Conservation (phyloP, 2,113 vertebrate species). For the Accipiter virgatus region DNA sequence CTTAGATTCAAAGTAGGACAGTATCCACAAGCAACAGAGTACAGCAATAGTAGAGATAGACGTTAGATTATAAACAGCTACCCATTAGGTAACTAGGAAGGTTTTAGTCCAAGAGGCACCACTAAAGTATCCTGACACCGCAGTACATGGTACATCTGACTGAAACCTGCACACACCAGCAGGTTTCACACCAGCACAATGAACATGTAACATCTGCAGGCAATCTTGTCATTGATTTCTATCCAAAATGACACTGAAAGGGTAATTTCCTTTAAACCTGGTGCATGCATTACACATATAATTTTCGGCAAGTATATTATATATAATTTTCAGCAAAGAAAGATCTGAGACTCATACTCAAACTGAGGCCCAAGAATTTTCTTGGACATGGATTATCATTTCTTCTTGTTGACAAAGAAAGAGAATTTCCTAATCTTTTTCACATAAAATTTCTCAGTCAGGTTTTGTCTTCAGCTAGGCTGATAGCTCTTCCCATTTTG, state of each 20-base stretch:
- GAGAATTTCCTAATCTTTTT: background rate
- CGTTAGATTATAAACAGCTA: background rate
- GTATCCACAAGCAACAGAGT: background rate
- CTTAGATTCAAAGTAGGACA: background rate
- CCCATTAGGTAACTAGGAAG: background rate
- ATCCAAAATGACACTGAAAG: background rate
- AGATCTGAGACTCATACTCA: background rate
- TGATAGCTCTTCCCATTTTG: background rate
- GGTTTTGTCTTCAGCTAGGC: background rate
- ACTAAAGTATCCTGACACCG: background rate
- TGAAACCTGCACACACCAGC: background rate
- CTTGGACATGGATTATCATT: background rate
- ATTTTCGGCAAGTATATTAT: background rate
- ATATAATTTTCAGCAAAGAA: background rate
- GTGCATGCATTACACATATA: background rate
- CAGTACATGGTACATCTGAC: background rate
- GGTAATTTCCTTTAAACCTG: background rate
- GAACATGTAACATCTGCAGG: background rate
- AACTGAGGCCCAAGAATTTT: background rate
- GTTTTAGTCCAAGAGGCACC: background rate
- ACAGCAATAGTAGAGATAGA: background rate
- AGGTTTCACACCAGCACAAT: background rate
- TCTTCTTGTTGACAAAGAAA: background rate
- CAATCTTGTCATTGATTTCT: background rate
- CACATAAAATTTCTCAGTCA: background rate